Base-by-base conservation (phyloP, 2,113 vertebrate species). In the Cephalopholis sonnerati region DNA sequence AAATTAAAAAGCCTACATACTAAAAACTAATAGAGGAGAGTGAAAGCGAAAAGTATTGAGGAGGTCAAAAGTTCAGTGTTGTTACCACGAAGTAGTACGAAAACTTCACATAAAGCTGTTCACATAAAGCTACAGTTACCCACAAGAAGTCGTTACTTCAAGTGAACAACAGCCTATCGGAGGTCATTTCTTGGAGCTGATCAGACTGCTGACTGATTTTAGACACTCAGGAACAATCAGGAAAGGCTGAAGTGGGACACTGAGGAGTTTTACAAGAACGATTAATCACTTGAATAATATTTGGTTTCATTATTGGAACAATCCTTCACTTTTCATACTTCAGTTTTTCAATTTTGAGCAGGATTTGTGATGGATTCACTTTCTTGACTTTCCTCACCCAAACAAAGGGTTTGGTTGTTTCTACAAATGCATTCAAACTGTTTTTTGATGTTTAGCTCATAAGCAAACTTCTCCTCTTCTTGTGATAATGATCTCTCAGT, bases 1-100 rank as follows among this genome's bases (percentile, higher is more conserved):
- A 55, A 55, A 72, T 82, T 50, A 71, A 82, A 71, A 75, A 74
- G 17, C 20, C 67, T 39, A 24, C 69, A 16, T 20, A 10, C 16
- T 36, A 9, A 65, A 80, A 81, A 65, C 0, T 29, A 61, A 65
- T 24, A 36, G 22, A 16, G 15, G 22, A 44, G 20, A 24, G 4
- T 9, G 13, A 67, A 24, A 36, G 25, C 50, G 25, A n/a, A n/a
- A 68, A 67, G 70, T 11, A 41, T 18, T 0, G 1, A 54, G 4
- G 16, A 54, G 46, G 63, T 79, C 46, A 53, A 39, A 71, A 66
- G 67, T 62, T 79, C 39, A 59, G n/a, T 3, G 18, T 24, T 54
- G 66, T 24, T 61, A 46, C 17, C 18, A 57, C 20, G 53, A 54
- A 51, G 51, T 9, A 24, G 59, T 25, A 51, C 9, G 3, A 25